Base-by-base conservation (phyloP, 2,888 invertebrate genomes). In the Resseliella maxima region DNA sequence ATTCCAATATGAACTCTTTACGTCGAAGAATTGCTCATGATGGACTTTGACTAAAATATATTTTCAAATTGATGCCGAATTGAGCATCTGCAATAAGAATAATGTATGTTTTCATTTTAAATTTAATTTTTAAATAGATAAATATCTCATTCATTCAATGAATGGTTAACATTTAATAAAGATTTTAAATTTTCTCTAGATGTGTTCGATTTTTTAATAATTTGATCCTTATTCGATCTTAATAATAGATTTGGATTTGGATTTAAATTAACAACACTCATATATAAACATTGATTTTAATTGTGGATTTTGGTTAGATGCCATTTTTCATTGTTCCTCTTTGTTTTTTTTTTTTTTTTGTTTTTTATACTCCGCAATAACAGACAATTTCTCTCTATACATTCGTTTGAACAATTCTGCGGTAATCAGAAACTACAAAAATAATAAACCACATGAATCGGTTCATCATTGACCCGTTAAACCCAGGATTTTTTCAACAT, bases 231-330 rank as follows among this genome's bases (percentile, higher is more conserved):
- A 24, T n/a, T 24, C 59, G 59, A 81, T 81, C 81, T 81, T 81
- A 31, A 41, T 41, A 41, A 50, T 81, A 81, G 24, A n/a, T n/a
- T n/a, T 59, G 24, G 59, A 59, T 59, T 81, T 35, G 18, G 35
- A 35, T 36, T 81, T 2, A 18, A 81, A 36, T 81, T 81, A 36
- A 81, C 36, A 81, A 81, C 81, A 81, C 36, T 31, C 36, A 81
- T 36, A 81, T 81, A 81, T 81, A 81, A 81, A 81, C 81, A 81
- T 81, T 81, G 35, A 81, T 36, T 81, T n/a, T 36, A 81, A 36
- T 81, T 81, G 18, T 81, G 36, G 18, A 18, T 15, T 81, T 81
- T 35, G 81, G 24, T 81, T 36, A 64, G 64, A 24, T 27, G 15
- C 6, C 24, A 41, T 41, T 41, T 41, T 12, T 41, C n/a, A n/a